phyloP scores from a whole-genome alignment of 2,113 vertebrate species.

The Bufo bufo region DNA sequence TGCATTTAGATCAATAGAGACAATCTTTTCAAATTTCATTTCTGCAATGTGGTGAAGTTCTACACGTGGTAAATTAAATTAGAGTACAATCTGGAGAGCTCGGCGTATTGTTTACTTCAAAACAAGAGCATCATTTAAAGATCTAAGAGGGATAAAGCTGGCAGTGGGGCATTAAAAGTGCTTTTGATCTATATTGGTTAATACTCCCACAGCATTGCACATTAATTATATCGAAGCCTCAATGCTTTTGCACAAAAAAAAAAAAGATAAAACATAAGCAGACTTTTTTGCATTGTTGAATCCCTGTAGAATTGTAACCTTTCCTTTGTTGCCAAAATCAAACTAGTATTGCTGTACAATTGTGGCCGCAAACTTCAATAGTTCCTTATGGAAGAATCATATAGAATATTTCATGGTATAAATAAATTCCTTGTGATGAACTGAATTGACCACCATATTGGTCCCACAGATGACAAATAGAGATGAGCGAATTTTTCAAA shows the following conservation, averaged over 20 bases:
- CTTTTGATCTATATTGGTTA: conserved; percentile 46
- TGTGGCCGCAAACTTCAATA: neutral
- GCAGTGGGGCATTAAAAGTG: conserved; percentile 17
- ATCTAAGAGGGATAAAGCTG: neutral
- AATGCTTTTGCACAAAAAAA: neutral
- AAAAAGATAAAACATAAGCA: neutral
- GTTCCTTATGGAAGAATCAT: neutral
- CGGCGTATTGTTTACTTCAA: conserved; percentile 50
- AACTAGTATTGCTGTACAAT: neutral
- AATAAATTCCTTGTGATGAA: too few relatives aligned
- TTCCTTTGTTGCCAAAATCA: neutral
- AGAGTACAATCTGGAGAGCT: conserved; percentile 39
- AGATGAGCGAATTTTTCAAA: too few relatives aligned
- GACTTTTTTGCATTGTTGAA: neutral
- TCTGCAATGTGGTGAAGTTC: conserved; percentile 12
- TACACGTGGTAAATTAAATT: conserved; percentile 45
- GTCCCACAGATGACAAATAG: too few relatives aligned
- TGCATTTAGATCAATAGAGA: conserved; percentile 50
- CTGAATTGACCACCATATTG: too few relatives aligned
- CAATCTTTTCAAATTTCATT: conserved; percentile 56
- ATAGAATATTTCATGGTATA: too few relatives aligned
- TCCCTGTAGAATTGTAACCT: neutral
- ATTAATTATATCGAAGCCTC: conserved; percentile 25
- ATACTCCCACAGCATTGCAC: neutral
- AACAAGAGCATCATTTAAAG: conserved; percentile 51